These are phyloP conservation scores for Hirtodrosophila trivittata DNA, from an alignment of 2,888 invertebrate genomes.

Conservation along the genomic window DNA sequence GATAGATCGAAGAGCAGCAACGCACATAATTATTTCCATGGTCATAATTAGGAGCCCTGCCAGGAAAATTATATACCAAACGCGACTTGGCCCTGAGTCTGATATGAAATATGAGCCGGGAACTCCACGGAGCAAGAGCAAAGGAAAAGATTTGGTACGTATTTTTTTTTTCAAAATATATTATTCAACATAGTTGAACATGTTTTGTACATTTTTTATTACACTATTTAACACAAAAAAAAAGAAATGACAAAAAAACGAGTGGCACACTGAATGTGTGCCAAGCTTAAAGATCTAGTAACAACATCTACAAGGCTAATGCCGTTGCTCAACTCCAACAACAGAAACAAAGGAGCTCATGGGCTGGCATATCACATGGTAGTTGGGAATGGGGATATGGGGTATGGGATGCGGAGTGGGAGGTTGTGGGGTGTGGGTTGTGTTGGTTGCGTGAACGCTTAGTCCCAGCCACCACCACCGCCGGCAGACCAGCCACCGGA, in stretches of 20 bases:
- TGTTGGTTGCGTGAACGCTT: conserved; percentile 10
- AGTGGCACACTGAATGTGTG: conserved; percentile 9
- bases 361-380: conserved; percentile 47
- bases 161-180: conserved; percentile 14
- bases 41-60: conserved; percentile 3
- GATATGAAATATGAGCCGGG: background rate
- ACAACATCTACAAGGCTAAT: conserved; percentile 67
- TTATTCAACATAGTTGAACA: conserved; percentile 32
- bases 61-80: background rate
- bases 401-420: background rate
- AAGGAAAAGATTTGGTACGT: conserved; percentile 6
- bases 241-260: conserved; percentile 8
- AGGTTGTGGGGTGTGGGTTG: background rate
- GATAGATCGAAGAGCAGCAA: background rate
- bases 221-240: conserved; percentile 44
- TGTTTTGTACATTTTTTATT: conserved; percentile 45
- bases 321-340: conserved; percentile 63
- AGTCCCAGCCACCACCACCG: conserved; percentile 35
- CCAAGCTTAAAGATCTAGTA: conserved; percentile 46
- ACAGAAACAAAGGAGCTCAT: conserved; percentile 63
- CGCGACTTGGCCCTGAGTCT: background rate
- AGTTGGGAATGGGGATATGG: background rate
- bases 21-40: background rate
- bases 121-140: conserved; percentile 8
- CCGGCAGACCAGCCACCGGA: conserved; percentile 27